Conservation (phyloP, 2,888 invertebrate genomes). For the Cataglyphis albicans region DNA sequence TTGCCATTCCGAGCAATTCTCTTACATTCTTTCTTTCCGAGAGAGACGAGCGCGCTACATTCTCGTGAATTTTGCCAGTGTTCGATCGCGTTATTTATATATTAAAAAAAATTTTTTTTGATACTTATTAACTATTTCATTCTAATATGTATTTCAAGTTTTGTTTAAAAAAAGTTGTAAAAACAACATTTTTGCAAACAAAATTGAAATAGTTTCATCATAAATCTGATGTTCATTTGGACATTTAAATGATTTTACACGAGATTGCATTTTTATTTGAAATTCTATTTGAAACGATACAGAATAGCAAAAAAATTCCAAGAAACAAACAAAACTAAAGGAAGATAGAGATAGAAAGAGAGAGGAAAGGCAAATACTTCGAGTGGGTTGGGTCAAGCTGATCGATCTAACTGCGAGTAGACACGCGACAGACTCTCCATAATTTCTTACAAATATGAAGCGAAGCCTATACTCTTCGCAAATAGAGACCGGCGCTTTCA, state of each 20-base stretch:
- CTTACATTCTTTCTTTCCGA: conserved; percentile 54
- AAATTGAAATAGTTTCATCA: neutral
- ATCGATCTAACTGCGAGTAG: conserved; percentile 76
- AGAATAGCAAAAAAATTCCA: neutral
- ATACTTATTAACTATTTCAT: neutral
- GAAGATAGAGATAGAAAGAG: conserved; percentile 44
- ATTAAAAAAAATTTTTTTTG: neutral
- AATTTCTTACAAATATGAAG: conserved; percentile 79
- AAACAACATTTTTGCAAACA: neutral
- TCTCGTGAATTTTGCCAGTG: conserved; percentile 10
- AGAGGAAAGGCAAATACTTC: conserved; percentile 75
- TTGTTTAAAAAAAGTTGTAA: neutral
- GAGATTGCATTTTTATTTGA: neutral
- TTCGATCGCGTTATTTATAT: conserved; percentile 30
- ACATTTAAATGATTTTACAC: neutral
- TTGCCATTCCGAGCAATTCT: conserved; percentile 76
- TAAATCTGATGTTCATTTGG: neutral
- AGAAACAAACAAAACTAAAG: conserved; percentile 11
- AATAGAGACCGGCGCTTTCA: conserved; percentile 65
- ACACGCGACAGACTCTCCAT: conserved; percentile 79
- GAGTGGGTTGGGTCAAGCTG: conserved; percentile 66
- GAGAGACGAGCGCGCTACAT: conserved; percentile 13
- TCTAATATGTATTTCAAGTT: neutral
- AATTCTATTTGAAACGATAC: conserved; percentile 4
- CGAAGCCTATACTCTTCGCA: conserved; percentile 46